phyloP scores from a whole-genome alignment of 2,113 vertebrate genomes.

The Trinectes maculatus region DNA sequence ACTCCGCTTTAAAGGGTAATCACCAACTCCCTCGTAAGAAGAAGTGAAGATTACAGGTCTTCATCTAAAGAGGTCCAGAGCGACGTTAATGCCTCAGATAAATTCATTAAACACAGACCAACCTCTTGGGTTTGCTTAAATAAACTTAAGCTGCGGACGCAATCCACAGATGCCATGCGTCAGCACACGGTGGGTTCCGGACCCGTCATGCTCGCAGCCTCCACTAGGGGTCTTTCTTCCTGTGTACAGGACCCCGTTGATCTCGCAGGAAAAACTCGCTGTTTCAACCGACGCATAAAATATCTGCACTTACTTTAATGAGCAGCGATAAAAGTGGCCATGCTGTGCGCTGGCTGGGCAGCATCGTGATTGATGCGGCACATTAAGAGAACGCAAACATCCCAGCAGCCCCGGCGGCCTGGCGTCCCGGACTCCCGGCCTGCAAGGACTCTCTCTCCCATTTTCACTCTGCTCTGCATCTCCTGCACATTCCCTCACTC shows the following conservation, averaged over 20 bases:
- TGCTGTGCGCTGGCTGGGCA: conserved; percentile 40
- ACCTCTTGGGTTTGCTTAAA: conserved; percentile 54
- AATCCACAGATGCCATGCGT: conserved; percentile 44
- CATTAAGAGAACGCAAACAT: conserved; percentile 67
- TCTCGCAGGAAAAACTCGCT: conserved; percentile 73
- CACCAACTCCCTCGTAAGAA: neutral
- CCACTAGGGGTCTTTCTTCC: conserved; percentile 45
- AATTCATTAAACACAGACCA: conserved; percentile 45
- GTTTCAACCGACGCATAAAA: conserved; percentile 75
- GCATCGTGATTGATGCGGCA: conserved; percentile 71
- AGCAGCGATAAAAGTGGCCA: conserved; percentile 68
- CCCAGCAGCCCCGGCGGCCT: conserved; percentile 51
- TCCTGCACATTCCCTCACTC: conserved; percentile 12
- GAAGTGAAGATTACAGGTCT: conserved; percentile 8
- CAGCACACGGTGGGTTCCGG: conserved; percentile 45
- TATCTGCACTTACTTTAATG: conserved; percentile 79
- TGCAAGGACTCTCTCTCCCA: conserved; percentile 39
- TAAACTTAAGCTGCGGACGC: conserved; percentile 30
- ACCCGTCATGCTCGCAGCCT: conserved; percentile 31
- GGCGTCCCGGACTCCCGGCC: conserved; percentile 42
- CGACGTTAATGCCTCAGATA: too few species aligned
- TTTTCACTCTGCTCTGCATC: conserved; percentile 42
- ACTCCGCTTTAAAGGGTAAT: conserved; percentile 34
- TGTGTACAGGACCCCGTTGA: conserved; percentile 51
- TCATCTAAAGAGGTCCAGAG: conserved; percentile 29